These are phyloP conservation scores for Erithacus rubecula DNA, from an alignment of 2,797 vertebrate genomes.

Conservation along the genomic window DNA sequence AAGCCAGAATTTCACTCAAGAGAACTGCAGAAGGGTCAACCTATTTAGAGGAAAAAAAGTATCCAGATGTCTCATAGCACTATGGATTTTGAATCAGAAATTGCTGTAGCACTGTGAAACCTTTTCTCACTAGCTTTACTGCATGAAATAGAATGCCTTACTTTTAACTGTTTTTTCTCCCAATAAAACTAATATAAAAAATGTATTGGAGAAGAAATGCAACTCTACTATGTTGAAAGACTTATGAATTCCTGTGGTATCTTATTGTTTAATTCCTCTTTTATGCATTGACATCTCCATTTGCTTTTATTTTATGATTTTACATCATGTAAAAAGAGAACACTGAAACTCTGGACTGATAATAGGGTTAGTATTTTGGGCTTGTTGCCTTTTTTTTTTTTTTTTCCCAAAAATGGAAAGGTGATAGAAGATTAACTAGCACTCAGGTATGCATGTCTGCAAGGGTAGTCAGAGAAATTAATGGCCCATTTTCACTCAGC, in stretches of 20 bases:
- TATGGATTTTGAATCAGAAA: background rate
- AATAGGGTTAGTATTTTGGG: background rate
- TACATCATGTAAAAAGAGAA: background rate
- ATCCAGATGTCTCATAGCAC: slow-evolving; percentile 19
- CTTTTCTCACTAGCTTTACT: background rate
- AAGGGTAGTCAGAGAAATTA: background rate
- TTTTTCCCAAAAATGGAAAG: background rate
- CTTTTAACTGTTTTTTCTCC: background rate
- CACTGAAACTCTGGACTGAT: background rate
- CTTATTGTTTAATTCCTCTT: background rate
- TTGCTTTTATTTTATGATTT: background rate
- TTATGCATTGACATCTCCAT: background rate
- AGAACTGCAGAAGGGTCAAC: slow-evolving; percentile 34
- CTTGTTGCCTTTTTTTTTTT: background rate
- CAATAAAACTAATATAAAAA: background rate
- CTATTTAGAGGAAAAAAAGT: background rate
- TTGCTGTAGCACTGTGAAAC: background rate
- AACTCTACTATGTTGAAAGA: background rate
- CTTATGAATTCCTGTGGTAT: background rate
- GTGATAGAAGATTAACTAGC: background rate
- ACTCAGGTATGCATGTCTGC: background rate
- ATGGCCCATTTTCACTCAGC: background rate
- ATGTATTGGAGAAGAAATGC: background rate
- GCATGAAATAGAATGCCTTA: background rate
- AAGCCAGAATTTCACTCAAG: slow-evolving; percentile 46